Base-by-base conservation (phyloP, 1,140 invertebrate genomes). In the Telenomus remus region DNA sequence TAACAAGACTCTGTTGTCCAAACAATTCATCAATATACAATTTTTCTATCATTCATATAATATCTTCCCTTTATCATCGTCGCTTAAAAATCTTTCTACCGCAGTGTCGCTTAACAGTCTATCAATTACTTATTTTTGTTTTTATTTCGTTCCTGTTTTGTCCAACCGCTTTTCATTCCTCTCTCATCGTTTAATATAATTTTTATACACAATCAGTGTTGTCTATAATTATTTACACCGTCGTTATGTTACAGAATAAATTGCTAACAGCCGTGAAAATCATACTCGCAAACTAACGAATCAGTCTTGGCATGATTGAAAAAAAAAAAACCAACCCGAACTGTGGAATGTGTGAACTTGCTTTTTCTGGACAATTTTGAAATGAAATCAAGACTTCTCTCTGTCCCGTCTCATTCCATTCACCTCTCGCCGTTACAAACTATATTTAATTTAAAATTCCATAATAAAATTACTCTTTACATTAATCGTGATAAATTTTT, bases 401-500 rank as follows among this genome's bases (percentile, higher is more conserved):
- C n/a, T 7, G 11, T 2, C 13, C 37, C n/a, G 8, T 39, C n/a
- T 3, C 37, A 39, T 44, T 44, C 13, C 43, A 43, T 48, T 27
- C 43, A 43, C 34, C n/a, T 56, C 19, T 16, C 34, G 56, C 19
- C 11, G 42, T 66, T 72, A 74, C 44, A 11, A 39, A 74, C 57
- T 76, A 73, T 76, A 79, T 79, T n/a, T 74, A 54, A 71, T 76
- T 63, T 74, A 68, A 65, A 60, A 60, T 65, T 69, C 19, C 51
- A 65, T 46, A 79, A 81, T 83, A 85, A 81, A 80, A 51, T 79
- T 85, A 82, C 74, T 80, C 70, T 82, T 82, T 84, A 84, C 76
- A 83, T 79, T 81, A 59, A 82, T 64, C 53, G 51, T 71, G 79
- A 85, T 83, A 87, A 79, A n/a, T n/a, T n/a, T 84, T 87, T 64